Base-by-base conservation (phyloP, 1,140 invertebrate species). In the Danaus plexippus region DNA sequence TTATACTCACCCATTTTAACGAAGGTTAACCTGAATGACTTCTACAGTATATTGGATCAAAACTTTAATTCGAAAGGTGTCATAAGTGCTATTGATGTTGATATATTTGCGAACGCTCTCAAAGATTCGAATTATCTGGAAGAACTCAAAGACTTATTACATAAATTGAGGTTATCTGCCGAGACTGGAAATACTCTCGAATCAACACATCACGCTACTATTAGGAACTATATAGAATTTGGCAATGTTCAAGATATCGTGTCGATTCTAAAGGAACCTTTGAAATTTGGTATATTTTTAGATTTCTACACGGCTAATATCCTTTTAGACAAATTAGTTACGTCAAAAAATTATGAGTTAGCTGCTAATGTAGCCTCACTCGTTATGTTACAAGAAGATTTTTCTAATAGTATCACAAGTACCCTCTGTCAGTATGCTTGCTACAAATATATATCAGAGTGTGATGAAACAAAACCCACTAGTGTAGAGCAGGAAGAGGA, bases 341-440 rank as follows among this genome's bases (percentile, higher is more conserved):
- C 93, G 69, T 81, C 88, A 5, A 80, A 92, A 51, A 89, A 96
- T 73, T 93, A 87, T 77, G 77, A 83, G 68, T 90, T 91, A 61
- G 96, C 96, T 9, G 92, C 94, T 0, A 91, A 91, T 77, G 85
- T 97, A 12, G 94, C 95, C 9, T 89, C 89, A 63, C 85, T 95
- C 52, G 87, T 96, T 51, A 96, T 97, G 93, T 78, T 97, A 22
- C 96, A 98, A 87, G 97, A 98, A 88, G 95, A 97, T 69, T 90
- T 90, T 62, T 87, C 88, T 4, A 91, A 95, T 88, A 90, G 91
- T 9, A 89, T 97, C 18, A 88, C 91, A 0, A 91, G 90, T 69
- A 77, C 90, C 43, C 80, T 98, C 11, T 89, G 90, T 42, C 66
- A 97, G 9, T 92, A 95, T 79, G 90, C 93, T 4, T 94, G 94